Evolutionary conservation across 2,888 invertebrate genomes (phyloP).

Genomic region (Luffia ferchaultella): DNA sequence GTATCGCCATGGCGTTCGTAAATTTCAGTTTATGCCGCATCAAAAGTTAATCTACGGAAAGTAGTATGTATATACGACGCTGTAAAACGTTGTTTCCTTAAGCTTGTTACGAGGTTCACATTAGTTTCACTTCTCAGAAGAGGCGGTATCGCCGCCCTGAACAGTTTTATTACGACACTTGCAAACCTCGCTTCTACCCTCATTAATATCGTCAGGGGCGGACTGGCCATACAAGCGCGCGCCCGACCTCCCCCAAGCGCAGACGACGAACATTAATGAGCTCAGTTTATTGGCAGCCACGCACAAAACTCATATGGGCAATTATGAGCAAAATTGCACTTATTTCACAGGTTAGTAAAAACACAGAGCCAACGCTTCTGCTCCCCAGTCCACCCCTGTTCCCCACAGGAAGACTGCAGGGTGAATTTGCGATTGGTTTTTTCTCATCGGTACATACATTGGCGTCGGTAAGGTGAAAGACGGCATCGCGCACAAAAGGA

Average conservation of each 20-base stretch:
- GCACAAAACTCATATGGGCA: conserved; percentile 67
- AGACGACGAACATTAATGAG: conserved; percentile 67
- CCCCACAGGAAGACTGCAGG: conserved; percentile 64
- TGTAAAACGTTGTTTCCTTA: conserved; percentile 19
- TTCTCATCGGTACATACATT: conserved; percentile 27
- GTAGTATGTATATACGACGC: too few relatives aligned
- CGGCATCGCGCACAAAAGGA: too few relatives aligned
- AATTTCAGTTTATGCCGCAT: too few relatives aligned
- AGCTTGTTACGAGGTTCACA: conserved; percentile 38
- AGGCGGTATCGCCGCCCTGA: conserved; percentile 36
- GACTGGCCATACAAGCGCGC: conserved; percentile 68
- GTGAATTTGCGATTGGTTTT: conserved; percentile 49
- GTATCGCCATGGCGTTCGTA: too few relatives aligned
- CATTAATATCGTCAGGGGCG: conserved; percentile 68
- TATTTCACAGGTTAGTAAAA: conserved; percentile 64
- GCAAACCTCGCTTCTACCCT: conserved; percentile 64
- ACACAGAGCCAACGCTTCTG: not conserved
- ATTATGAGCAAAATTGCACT: conserved; percentile 67
- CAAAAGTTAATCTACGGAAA: too few relatives aligned
- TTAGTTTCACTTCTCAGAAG: conserved; percentile 53
- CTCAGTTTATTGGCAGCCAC: conserved; percentile 67
- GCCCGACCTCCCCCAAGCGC: conserved; percentile 61
- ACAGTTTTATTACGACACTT: conserved; percentile 55
- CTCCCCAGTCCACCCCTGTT: conserved; percentile 61
- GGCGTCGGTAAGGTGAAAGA: conserved; percentile 19